Percentiles rank a stretch among this genome's conserved stretches.
phyloP scores from a whole-genome alignment of 2,888 invertebrate species.

The Orthosia cruda region DNA sequence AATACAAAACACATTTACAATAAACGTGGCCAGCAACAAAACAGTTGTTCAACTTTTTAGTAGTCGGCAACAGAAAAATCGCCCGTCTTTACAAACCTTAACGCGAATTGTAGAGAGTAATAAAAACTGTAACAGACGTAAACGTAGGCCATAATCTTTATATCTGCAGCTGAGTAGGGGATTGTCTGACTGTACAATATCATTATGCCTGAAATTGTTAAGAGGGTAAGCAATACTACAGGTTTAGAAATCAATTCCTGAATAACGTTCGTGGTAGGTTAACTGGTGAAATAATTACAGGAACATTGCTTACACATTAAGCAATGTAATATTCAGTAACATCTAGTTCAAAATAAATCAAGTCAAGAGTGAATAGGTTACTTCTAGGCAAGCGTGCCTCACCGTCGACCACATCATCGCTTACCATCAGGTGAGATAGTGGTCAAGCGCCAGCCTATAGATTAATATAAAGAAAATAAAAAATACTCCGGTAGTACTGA shows the following conservation, averaged over 20 bases:
- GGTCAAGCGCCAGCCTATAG: too few relatives aligned
- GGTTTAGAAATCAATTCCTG: not conserved
- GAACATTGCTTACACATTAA: too few relatives aligned
- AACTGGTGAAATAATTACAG: not conserved
- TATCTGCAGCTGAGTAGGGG: constrained; percentile 57
- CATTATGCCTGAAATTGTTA: not conserved
- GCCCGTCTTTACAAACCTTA: constrained; percentile 15
- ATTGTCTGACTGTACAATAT: constrained; percentile 25
- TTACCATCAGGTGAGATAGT: too few relatives aligned
- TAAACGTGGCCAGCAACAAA: not conserved
- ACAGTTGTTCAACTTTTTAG: constrained; percentile 11
- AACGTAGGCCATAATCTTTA: constrained; percentile 61
- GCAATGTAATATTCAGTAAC: too few relatives aligned
- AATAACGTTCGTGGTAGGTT: not conserved
- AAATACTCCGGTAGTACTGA: too few relatives aligned
- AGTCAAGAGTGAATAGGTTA: too few relatives aligned
- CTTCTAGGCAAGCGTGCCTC: too few relatives aligned
- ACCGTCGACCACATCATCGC: too few relatives aligned
- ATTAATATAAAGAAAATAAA: too few relatives aligned
- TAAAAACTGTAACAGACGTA: constrained; percentile 62
- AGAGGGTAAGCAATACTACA: not conserved
- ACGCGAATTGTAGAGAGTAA: constrained; percentile 40
- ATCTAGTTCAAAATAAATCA: too few relatives aligned
- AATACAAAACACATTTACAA: not conserved
- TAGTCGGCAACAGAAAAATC: constrained; percentile 30